Base-by-base conservation (phyloP, 2,888 invertebrate genomes). In the Agrilus cyanescens region DNA sequence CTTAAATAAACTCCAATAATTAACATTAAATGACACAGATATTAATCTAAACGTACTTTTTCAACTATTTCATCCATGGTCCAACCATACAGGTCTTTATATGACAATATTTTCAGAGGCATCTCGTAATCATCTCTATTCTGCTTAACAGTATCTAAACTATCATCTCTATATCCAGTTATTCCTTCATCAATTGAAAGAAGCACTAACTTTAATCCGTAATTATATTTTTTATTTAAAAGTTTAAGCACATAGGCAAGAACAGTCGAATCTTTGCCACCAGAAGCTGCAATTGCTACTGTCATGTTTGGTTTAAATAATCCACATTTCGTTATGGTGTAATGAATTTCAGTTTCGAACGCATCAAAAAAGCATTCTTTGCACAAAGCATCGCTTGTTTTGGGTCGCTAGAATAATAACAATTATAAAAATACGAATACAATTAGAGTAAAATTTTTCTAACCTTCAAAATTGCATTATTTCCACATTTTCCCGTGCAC, bases 171-270 rank as follows among this genome's bases (percentile, higher is more conserved):
- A 63, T 91, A 91, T 1, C 90, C 85, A 49, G 91, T 93, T 50
- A 98, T 98, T 43, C 98, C 96, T 74, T 98, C 98, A 65, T 99
- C 98, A 50, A 99, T 93, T 0, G 97, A 98, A 32, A 99, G 71
- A 20, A 99, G 71, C 53, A 89, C 77, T 32, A 99, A 70, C 43
- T 95, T 78, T 12, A 99, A 68, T 1, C 88, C 90, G 69, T 98
- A 99, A 49, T 87, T 70, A 63, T 96, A 82, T 37, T 85, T 77
- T 55, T 90, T 80, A 64, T 99, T 98, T 10, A 99, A 71, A 2
- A 85, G 70, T 68, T 96, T 95, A 56, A 98, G 66, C 18, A 94
- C 80, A 62, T 95, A 86, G 0, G 97, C 97, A 42, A 99, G 71
- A 12, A 98, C 98, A 3, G 98, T 99, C 0, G 97, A 98, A 66